These are phyloP conservation scores for Orussus abietinus DNA, from an alignment of 1,140 invertebrate species.

Conservation along the genomic window DNA sequence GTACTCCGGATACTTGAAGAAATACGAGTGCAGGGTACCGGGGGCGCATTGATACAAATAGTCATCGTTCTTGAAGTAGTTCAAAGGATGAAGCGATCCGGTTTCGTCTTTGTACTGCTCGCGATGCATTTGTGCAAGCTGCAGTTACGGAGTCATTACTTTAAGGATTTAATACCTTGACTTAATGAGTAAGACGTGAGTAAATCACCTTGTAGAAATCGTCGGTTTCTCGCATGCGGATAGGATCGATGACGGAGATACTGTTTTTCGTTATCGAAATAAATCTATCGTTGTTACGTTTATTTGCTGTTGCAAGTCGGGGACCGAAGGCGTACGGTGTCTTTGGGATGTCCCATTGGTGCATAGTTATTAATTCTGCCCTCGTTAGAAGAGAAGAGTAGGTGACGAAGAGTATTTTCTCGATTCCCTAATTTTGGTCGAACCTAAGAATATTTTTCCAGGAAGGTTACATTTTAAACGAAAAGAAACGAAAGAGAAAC, in stretches of 20 bases:
- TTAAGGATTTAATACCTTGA: too few relatives aligned
- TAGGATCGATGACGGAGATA: slow-evolving; percentile 14
- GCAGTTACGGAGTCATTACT: too few relatives aligned
- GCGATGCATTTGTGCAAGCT: slow-evolving; percentile 57
- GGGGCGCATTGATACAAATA: slow-evolving; percentile 53
- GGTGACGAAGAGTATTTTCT: too few relatives aligned
- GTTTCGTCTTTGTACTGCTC: slow-evolving; percentile 58
- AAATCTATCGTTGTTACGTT: neutral
- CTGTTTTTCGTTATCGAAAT: slow-evolving; percentile 5
- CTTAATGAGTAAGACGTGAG: slow-evolving; percentile 1
- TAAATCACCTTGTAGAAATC: slow-evolving; percentile 20
- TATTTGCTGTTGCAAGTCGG: neutral
- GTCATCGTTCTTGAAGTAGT: slow-evolving; percentile 53
- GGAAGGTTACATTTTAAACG: slow-evolving; percentile 26
- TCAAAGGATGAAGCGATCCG: slow-evolving; percentile 51
- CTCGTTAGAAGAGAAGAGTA: too few relatives aligned
- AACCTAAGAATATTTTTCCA: slow-evolving; percentile 11
- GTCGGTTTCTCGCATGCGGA: slow-evolving; percentile 19
- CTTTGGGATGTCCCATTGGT: slow-evolving; percentile 9
- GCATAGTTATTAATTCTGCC: too few relatives aligned
- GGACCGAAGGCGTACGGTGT: neutral
- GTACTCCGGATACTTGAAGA: slow-evolving; percentile 49
- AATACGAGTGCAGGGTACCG: slow-evolving; percentile 34
- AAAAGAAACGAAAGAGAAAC: slow-evolving; percentile 12
- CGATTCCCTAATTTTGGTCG: too few relatives aligned